Evolutionary conservation across 2,888 invertebrate genomes (phyloP).

Genomic region (Drosophila nr. perissopoda): DNA sequence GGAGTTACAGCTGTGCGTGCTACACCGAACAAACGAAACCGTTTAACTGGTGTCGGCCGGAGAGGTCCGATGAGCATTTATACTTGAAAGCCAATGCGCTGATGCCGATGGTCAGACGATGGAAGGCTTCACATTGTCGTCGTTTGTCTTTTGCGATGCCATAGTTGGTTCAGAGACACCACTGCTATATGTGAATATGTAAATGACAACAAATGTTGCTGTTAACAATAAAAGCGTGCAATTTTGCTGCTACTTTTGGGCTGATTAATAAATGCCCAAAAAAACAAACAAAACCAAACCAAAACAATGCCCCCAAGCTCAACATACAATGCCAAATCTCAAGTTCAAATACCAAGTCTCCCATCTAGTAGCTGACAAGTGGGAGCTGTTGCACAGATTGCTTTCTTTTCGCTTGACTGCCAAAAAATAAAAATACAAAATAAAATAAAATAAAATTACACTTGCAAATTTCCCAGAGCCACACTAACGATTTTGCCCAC

Average conservation of each 20-base stretch:
- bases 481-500: neutral
- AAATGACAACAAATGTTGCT: constrained; percentile 53
- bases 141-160: constrained; percentile 34
- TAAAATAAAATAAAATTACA: neutral
- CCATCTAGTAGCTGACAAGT: constrained; percentile 4
- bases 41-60: constrained; percentile 74
- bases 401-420: neutral
- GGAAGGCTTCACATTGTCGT: constrained; percentile 21
- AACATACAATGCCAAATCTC: constrained; percentile 16
- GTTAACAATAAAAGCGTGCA: constrained; percentile 63
- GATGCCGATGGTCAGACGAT: constrained; percentile 13
- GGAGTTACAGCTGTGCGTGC: constrained; percentile 61
- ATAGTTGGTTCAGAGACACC: constrained; percentile 51
- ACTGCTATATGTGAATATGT: constrained; percentile 51
- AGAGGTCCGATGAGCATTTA: constrained; percentile 71
- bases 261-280: constrained; percentile 61
- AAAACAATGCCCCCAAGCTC: constrained; percentile 9
- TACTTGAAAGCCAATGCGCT: constrained; percentile 46
- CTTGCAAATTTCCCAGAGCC: constrained; percentile 15
- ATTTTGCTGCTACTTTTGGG: constrained; percentile 40
- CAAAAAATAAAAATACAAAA: neutral
- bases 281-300: constrained; percentile 15
- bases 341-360: constrained; percentile 16
- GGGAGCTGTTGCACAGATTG: neutral
- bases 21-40: constrained; percentile 69